Base-by-base conservation (phyloP, 2,797 vertebrate genomes). In the Balearica regulorum region DNA sequence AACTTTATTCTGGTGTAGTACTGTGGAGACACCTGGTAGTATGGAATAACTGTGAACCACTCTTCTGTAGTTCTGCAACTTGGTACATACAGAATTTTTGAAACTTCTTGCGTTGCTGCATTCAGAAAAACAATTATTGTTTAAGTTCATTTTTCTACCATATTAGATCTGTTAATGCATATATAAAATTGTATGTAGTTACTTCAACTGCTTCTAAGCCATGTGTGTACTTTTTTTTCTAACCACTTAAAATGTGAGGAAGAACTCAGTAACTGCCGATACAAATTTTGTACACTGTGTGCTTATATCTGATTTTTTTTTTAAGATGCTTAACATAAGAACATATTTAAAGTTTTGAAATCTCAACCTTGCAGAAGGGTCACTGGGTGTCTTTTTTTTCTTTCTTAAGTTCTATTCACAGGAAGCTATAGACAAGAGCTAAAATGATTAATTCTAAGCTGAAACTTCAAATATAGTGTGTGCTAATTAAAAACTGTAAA, bases 291-390 rank as follows among this genome's bases (percentile, higher is more conserved):
- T 51, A 31, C 7, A 4, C 43, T 16, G 2, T 78, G 28, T 46
- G 8, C 75, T 91, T 90, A 24, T 57, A 12, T 76, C 62, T 81
- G 33, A 39, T 48, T 91, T 85, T 83, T 81, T 82, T 86, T 55
- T 49, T 58, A 53, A 84, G 43, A 33, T 73, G 83, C 15, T 66
- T 85, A 39, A 54, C 7, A 7, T 81, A 84, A 41, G 53, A 89
- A 49, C 37, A 11, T 60, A 21, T 6, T 37, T 72, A 18, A 82
- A 79, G 28, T 88, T 93, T 65, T 58, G 44, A 79, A 78, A 48
- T 43, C 16, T 62, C 43, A n/a, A 3, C 61, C 35, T 79, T 41
- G 4, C 21, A 57, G 37, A 49, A 65, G 33, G 58, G 16, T 46
- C 72, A 20, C 57, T 78, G 11, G 4, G 28, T 79, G 8, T 79